phyloP scores from a whole-genome alignment of 2,797 vertebrate genomes.

The Coreius guichenoti region DNA sequence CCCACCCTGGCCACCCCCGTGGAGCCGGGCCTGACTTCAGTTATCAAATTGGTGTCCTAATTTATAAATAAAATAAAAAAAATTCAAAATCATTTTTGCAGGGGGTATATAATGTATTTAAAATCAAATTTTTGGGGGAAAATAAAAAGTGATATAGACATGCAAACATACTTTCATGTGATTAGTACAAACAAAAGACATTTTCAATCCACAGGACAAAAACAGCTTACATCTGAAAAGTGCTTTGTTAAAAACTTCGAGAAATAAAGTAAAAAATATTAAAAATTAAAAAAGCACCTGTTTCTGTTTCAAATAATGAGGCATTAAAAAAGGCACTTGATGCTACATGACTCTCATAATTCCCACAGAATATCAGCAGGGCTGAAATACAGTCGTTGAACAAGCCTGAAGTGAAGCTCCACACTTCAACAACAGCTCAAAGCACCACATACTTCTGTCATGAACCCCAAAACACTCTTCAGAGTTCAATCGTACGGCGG shows the following conservation, averaged over 20 bases:
- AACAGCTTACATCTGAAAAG: neutral
- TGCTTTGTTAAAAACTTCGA: neutral
- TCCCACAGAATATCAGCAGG: constrained; percentile 10
- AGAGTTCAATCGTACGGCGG: neutral
- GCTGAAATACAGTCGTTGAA: neutral
- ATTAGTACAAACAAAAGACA: neutral
- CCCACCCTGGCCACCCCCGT: no score
- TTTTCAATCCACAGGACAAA: neutral
- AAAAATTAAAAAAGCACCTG: neutral
- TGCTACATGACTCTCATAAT: constrained; percentile 1
- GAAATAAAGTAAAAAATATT: neutral
- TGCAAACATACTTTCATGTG: neutral
- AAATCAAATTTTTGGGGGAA: neutral
- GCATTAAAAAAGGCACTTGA: neutral
- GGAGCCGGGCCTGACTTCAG: no score
- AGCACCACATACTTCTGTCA: constrained; percentile 14
- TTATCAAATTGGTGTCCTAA: neutral
- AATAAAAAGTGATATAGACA: neutral
- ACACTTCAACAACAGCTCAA: neutral
- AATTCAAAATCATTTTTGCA: neutral
- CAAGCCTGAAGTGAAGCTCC: neutral
- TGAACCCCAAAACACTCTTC: neutral
- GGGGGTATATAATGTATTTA: neutral
- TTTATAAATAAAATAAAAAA: neutral
- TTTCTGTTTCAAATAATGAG: neutral